Evolutionary conservation across 2,888 invertebrate genomes (phyloP).

Genomic region (Eupithecia dodoneata): DNA sequence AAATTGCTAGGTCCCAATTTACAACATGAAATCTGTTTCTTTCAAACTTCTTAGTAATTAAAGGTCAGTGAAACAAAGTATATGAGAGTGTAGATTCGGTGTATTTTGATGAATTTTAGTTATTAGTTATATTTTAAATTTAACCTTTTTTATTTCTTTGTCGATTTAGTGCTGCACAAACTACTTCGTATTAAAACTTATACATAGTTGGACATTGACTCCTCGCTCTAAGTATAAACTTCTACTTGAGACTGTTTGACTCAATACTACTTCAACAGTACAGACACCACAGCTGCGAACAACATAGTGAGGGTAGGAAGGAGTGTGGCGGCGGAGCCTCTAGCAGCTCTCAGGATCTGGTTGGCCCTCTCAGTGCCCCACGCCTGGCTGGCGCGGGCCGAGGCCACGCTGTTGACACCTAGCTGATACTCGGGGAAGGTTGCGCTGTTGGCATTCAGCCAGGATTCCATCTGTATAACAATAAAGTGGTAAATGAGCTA

Average conservation of each 20-base stretch:
- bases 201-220: too few species aligned
- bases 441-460: conserved; percentile 54
- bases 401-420: conserved; percentile 61
- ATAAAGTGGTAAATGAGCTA: not conserved
- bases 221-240: not conserved
- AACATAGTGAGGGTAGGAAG: conserved; percentile 61
- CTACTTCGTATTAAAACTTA: too few species aligned
- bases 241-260: not conserved
- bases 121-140: too few species aligned
- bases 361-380: conserved; percentile 68
- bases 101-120: too few species aligned
- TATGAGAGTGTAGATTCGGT: too few species aligned
- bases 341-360: conserved; percentile 58
- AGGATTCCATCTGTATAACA: conserved; percentile 66
- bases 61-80: too few species aligned
- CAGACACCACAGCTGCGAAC: conserved; percentile 53
- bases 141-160: too few species aligned
- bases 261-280: conserved; percentile 54
- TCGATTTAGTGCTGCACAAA: too few species aligned
- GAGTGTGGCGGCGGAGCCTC: conserved; percentile 57
- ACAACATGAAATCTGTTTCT: too few species aligned
- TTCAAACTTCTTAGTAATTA: too few species aligned
- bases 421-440: conserved; percentile 59
- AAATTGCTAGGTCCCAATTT: too few species aligned
- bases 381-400: conserved; percentile 61